phyloP scores from a whole-genome alignment of 1,140 invertebrate species.

The Homalodisca vitripennis region DNA sequence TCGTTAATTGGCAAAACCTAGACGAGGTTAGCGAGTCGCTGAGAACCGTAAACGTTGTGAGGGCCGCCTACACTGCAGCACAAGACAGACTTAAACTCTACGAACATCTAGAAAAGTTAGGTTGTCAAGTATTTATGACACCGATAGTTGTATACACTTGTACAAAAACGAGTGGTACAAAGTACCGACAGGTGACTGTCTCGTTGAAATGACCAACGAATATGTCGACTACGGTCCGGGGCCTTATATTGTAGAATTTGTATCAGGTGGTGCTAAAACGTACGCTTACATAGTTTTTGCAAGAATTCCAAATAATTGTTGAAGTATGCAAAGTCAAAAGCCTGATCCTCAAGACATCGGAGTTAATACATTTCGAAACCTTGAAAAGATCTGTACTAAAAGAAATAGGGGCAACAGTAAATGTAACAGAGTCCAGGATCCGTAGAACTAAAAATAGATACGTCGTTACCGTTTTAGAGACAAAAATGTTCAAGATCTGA shows the following conservation, averaged over 20 bases:
- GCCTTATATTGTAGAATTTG: constrained; percentile 42
- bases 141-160: constrained; percentile 45
- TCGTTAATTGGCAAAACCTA: constrained; percentile 40
- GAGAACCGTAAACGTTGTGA: constrained; percentile 43
- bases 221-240: constrained; percentile 40
- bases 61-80: constrained; percentile 48
- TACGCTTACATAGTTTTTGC: constrained; percentile 38
- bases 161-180: constrained; percentile 31
- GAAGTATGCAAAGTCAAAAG: constrained; percentile 40
- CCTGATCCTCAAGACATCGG: constrained; percentile 30
- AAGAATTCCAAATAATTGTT: not conserved
- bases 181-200: constrained; percentile 39
- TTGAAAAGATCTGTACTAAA: constrained; percentile 24
- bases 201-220: constrained; percentile 46
- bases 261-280: constrained; percentile 44
- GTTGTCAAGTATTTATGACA: constrained; percentile 46
- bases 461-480: not conserved
- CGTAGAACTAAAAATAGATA: not conserved
- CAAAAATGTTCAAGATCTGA: constrained; percentile 6
- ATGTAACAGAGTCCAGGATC: not conserved
- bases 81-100: constrained; percentile 49
- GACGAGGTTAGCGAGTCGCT: constrained; percentile 32
- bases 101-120: constrained; percentile 44
- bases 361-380: constrained; percentile 40
- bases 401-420: not conserved